Evolutionary conservation across 2,888 invertebrate genomes (phyloP).

Genomic region (Athalia rosae): DNA sequence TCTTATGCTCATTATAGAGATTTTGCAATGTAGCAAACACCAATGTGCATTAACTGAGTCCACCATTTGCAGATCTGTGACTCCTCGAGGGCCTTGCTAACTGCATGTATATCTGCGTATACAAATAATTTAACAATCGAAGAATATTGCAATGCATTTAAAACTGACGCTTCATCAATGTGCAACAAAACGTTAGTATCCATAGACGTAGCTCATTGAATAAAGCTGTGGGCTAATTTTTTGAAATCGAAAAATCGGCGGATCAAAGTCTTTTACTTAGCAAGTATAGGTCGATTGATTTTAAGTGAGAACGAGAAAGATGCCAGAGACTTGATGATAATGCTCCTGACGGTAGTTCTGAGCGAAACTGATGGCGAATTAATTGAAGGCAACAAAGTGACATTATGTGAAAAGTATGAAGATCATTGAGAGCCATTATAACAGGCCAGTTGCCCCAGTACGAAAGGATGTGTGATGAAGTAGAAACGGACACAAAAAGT

Average conservation of each 20-base stretch:
- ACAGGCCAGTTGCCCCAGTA: not conserved
- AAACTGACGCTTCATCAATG: not conserved
- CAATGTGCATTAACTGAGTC: not conserved
- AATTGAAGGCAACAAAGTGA: not conserved
- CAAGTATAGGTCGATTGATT: not conserved
- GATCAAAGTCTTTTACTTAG: slow-evolving; percentile 4
- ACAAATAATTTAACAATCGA: slow-evolving; percentile 7
- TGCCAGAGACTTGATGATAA: not conserved
- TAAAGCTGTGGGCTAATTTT: slow-evolving; percentile 1
- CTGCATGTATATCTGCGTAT: slow-evolving; percentile 17
- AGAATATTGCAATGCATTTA: slow-evolving; percentile 6
- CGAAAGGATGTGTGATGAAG: no score
- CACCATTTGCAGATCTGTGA: slow-evolving; percentile 9
- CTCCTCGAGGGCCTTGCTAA: slow-evolving; percentile 1
- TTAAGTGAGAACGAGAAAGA: not conserved
- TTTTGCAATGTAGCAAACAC: not conserved
- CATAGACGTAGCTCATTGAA: slow-evolving; percentile 9
- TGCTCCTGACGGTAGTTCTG: not conserved
- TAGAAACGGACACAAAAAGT: no score
- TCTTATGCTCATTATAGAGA: no score
- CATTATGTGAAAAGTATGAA: not conserved
- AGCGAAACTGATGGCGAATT: slow-evolving; percentile 14
- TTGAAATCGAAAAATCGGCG: slow-evolving; percentile 1
- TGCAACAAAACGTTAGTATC: not conserved
- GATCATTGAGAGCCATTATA: not conserved